phyloP scores from a whole-genome alignment of 2,113 vertebrate genomes.

The Laticauda laticaudata region DNA sequence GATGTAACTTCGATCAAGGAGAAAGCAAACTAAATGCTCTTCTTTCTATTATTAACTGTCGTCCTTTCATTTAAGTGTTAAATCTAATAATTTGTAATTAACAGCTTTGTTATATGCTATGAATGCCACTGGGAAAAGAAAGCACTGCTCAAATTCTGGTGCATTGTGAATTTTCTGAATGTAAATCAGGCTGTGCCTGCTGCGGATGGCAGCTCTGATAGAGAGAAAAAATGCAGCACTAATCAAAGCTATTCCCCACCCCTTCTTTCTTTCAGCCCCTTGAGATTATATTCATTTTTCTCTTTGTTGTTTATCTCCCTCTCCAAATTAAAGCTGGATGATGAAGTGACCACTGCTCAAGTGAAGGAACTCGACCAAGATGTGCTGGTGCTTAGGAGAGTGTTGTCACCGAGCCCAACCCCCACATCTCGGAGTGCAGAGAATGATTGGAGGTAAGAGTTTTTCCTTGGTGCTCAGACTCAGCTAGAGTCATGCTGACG shows the following conservation, averaged over 20 bases:
- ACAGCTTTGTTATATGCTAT: not conserved
- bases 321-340: conserved; percentile 73
- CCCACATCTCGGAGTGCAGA: conserved; percentile 72
- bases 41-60: not conserved
- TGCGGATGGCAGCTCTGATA: conserved; percentile 13
- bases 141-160: conserved; percentile 18
- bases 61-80: not conserved
- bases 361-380: conserved; percentile 80
- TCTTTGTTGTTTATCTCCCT: conserved; percentile 34
- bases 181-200: conserved; percentile 30
- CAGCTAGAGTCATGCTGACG: conserved; percentile 61
- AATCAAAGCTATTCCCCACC: conserved; percentile 29
- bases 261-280: conserved; percentile 2
- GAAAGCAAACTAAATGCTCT: not conserved
- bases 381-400: conserved; percentile 86
- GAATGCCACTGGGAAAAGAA: not conserved
- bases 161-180: conserved; percentile 33
- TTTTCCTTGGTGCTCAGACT: conserved; percentile 48
- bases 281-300: conserved; percentile 16
- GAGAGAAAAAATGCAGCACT: conserved; percentile 33
- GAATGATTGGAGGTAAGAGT: conserved; percentile 73
- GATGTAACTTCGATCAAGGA: not conserved
- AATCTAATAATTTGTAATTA: not conserved
- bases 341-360: conserved; percentile 79
- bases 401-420: conserved; percentile 81